phyloP scores from a whole-genome alignment of 2,113 vertebrate genomes.

The Burhinus oedicnemus region DNA sequence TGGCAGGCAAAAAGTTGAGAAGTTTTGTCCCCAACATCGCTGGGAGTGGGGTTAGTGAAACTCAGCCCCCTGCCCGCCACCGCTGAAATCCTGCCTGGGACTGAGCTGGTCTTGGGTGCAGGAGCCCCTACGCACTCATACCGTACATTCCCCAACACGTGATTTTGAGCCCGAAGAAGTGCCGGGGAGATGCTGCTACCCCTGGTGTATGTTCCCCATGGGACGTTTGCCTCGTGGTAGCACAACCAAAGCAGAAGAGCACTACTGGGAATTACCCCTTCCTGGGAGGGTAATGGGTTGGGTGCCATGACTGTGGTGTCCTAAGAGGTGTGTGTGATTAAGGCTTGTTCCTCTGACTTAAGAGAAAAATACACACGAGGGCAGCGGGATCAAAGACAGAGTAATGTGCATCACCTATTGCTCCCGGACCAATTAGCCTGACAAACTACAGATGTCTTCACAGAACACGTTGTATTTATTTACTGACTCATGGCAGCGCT shows the following conservation, averaged over 20 bases:
- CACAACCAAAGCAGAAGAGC: not conserved
- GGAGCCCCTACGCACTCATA: not conserved
- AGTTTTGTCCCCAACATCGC: not conserved
- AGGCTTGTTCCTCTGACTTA: not conserved
- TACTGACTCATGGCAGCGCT: not conserved
- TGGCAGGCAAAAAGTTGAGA: not conserved
- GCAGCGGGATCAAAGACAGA: not conserved
- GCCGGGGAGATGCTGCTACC: not conserved
- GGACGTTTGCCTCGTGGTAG: accelerated
- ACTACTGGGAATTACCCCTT: not conserved
- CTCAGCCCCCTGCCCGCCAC: not conserved
- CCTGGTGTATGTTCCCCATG: not conserved
- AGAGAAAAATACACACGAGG: not conserved
- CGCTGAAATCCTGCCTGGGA: not conserved
- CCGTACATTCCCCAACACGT: accelerated
- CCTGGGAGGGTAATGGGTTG: not conserved
- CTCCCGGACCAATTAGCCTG: slow-evolving; percentile 17
- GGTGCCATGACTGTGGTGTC: not conserved
- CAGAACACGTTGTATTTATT: slow-evolving; percentile 41
- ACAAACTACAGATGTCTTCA: slow-evolving; percentile 22
- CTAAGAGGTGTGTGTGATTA: not conserved
- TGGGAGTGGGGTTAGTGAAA: not conserved
- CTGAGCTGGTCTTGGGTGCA: not conserved
- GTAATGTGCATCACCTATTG: slow-evolving; percentile 9
- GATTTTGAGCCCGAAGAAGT: not conserved